Percentiles rank a stretch among this genome's conserved stretches.
Conservation (phyloP, 2,113 vertebrate species). For the Illadopsis cleaveri region DNA sequence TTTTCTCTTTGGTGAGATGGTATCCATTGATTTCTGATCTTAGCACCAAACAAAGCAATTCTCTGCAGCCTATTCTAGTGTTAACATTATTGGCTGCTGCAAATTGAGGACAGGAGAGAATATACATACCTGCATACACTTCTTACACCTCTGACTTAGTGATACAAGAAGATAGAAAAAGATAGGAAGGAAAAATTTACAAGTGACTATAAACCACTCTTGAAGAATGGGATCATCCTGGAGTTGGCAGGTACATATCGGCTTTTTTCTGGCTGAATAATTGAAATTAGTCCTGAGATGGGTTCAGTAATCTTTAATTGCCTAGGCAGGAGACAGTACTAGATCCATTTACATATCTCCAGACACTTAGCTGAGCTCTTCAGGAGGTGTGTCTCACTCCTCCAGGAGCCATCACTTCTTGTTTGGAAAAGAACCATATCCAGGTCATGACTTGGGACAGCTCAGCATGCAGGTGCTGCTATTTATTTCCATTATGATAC, state of each 20-base stretch:
- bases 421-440: background rate
- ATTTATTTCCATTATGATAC: background rate
- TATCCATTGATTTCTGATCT: background rate
- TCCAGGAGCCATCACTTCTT: background rate
- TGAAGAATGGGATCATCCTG: background rate
- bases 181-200: background rate
- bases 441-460: background rate
- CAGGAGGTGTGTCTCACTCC: background rate
- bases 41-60: background rate
- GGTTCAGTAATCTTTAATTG: background rate
- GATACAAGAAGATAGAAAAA: background rate
- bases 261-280: background rate
- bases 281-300: background rate
- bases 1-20: background rate
- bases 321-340: background rate
- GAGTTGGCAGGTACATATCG: background rate
- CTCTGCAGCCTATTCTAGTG: background rate
- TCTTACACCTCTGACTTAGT: background rate
- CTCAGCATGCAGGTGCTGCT: background rate
- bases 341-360: background rate
- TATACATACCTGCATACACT: background rate
- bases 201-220: background rate
- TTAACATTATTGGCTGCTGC: background rate
- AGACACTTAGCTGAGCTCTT: rapidly evolving
- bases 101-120: background rate